Conservation (phyloP, 2,797 vertebrate species). For the Sebastes alutus region DNA sequence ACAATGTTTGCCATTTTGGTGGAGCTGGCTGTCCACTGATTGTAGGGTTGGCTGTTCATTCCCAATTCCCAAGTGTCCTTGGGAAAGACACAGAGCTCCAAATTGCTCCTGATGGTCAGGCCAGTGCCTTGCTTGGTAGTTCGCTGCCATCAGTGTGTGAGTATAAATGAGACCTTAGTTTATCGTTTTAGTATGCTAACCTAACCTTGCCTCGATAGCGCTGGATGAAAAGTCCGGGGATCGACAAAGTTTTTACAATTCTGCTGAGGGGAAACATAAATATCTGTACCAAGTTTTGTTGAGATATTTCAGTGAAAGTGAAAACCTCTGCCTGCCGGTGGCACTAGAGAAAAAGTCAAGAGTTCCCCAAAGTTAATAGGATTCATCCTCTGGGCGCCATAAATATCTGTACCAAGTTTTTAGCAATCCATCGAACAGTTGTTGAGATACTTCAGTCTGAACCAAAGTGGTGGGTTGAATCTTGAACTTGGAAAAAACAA, state of each 20-base stretch:
- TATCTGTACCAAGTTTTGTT: neutral
- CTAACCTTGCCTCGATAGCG: neutral
- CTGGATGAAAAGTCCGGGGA: neutral
- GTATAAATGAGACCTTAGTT: neutral
- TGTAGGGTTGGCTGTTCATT: rapidly evolving
- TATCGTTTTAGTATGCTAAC: neutral
- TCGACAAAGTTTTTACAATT: neutral
- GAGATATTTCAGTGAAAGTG: neutral
- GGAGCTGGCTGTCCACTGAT: too few species aligned
- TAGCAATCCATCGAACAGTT: neutral
- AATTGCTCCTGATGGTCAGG: neutral
- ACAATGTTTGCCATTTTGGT: neutral
- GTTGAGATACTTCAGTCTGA: neutral
- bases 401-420: neutral
- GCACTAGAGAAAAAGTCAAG: neutral
- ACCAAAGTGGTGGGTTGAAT: neutral
- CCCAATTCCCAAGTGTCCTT: neutral
- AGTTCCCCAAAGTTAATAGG: neutral
- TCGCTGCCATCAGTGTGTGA: neutral
- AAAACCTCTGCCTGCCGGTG: neutral
- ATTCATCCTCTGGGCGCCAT: neutral
- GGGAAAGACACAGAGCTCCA: neutral
- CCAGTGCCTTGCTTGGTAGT: neutral
- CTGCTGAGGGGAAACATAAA: neutral
- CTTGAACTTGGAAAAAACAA: neutral